Evolutionary conservation across 2,888 invertebrate species (phyloP).

Genomic region (Rhyacophila evoluta): DNA sequence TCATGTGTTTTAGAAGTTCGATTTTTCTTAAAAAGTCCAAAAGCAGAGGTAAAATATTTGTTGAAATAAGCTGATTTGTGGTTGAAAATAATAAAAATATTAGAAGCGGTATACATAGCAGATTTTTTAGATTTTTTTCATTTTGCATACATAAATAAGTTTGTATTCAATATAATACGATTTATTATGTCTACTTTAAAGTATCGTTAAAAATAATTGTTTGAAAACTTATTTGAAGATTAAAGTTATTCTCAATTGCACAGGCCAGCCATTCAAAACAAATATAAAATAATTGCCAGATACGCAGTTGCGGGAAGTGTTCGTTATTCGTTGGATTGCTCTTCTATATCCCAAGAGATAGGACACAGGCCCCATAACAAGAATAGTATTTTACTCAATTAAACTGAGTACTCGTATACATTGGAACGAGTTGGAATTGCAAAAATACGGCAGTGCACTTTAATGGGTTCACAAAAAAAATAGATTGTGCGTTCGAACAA

Average conservation of each 20-base stretch:
- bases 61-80: no score
- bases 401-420: conserved; percentile 27
- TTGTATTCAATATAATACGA: no score
- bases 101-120: no score
- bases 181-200: no score
- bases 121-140: no score
- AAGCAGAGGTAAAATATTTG: no score
- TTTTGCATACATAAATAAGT: no score
- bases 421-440: conserved; percentile 16
- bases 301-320: not conserved
- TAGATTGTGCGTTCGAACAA: conserved; percentile 11
- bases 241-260: not conserved
- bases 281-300: not conserved
- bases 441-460: conserved; percentile 23
- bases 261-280: not conserved
- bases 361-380: not conserved
- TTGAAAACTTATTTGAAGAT: not conserved
- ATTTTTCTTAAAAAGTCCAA: no score
- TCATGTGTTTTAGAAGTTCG: no score
- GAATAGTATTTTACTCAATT: conserved; percentile 26
- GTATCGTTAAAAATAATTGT: not conserved
- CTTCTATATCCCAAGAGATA: conserved; percentile 1
- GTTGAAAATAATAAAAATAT: no score
- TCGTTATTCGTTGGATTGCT: not conserved
- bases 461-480: not conserved